phyloP scores from a whole-genome alignment of 2,797 vertebrate species.

The Myioborus melanocephalus region DNA sequence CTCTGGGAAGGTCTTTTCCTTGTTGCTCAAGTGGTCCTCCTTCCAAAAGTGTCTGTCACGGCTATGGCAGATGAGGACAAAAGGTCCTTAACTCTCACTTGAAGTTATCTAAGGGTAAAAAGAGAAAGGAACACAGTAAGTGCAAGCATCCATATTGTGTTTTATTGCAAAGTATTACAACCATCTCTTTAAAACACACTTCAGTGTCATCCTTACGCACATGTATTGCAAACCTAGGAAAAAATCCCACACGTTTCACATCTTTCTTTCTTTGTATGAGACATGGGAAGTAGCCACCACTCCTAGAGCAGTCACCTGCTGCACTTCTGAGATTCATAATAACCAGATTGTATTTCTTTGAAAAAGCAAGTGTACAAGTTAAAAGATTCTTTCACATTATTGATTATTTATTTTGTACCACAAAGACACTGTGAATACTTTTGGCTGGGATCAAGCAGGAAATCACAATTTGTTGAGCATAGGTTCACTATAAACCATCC shows the following conservation, averaged over 20 bases:
- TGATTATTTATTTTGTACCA: background rate
- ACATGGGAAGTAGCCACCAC: background rate
- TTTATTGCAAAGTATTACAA: background rate
- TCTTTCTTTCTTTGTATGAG: background rate
- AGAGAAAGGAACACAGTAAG: background rate
- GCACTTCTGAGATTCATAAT: background rate
- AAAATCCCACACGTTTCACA: background rate
- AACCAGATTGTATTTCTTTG: background rate
- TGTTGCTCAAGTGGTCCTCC: conserved; percentile 36
- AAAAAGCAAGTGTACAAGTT: background rate
- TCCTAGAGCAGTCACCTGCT: background rate
- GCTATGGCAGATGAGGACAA: conserved; percentile 36
- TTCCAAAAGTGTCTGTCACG: conserved; percentile 27
- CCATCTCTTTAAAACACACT: background rate
- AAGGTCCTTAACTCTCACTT: conserved; percentile 44
- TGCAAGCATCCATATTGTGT: background rate
- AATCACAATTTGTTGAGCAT: background rate
- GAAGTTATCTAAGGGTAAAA: conserved; percentile 30
- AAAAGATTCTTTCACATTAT: background rate
- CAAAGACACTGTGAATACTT: background rate
- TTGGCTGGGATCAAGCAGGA: background rate
- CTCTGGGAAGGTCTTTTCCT: background rate
- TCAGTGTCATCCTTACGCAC: background rate
- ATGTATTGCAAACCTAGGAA: background rate
- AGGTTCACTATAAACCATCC: background rate